Base-by-base conservation (phyloP, 2,113 vertebrate species). In the Zapus hudsonius region DNA sequence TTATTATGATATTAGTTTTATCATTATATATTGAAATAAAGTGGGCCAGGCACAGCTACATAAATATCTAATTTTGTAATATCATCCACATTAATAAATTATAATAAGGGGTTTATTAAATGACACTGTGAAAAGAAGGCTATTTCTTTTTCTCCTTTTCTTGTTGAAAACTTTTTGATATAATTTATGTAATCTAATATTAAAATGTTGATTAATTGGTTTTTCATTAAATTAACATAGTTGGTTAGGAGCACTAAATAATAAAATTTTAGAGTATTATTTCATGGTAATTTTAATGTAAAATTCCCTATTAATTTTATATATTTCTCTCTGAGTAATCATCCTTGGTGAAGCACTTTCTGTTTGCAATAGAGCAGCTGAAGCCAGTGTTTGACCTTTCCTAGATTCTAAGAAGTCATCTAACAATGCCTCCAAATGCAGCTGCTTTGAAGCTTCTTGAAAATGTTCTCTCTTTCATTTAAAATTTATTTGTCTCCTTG, bases 401-500 rank as follows among this genome's bases (percentile, higher is more conserved):
- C 89, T 79, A 88, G 84, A 95, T 93, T 84, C 72, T 92, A 88
- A 97, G 96, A 96, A 90, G 94, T 15, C 11, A 83, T 69, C 73
- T 96, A 95, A 97, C 86, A 97, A 87, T 96, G 74, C 96, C 97
- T 90, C 36, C 33, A 64, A 42, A 61, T 74, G 33, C 61, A 89
- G 40, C 84, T 63, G 94, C 84, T 97, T 96, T 94, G 87, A 95
- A 81, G 63, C 40, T 82, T 5, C 88, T 95, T 96, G 96, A 92
- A 95, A 96, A 96, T 95, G 40, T 85, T 80, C 70, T 95, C n/a
- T 4, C 96, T 97, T 98, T 98, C 74, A 97, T 97, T 97, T 97
- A 97, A 97, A 98, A 98, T 97, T 96, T 33, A 97, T 98, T 97
- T 96, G 31, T 96, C 93, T 96, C 94, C 73, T 94, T 96, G 76